Base-by-base conservation (phyloP, 2,888 invertebrate species). In the Nebria brevicollis region DNA sequence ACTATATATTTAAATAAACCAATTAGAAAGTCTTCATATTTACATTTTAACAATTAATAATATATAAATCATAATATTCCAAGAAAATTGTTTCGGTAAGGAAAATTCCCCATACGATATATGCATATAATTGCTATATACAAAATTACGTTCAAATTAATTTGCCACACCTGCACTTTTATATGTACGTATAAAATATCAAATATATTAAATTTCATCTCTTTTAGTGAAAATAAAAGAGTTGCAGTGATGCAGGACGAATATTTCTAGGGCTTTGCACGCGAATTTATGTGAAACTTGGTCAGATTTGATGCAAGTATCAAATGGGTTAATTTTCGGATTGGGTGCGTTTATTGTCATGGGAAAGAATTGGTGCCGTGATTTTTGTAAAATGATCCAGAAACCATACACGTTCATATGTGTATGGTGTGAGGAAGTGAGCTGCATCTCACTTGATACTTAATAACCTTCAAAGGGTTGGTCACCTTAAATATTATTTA, bases 301-400 rank as follows among this genome's bases (percentile, higher is more conserved):
- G 73, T 10, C 68, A 73, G 13, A 54, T 54, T 54, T 7, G 54
- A 13, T 54, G 54, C 54, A 54, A 1, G 54, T 54, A 54, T 54
- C 54, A 54, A 54, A 8, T 54, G 8, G 54, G 8, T 11, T 54
- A 54, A 3, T 13, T 10, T 11, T 25, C 7, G 41, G 25, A 41
- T 72, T 13, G 3, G 25, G 25, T 13, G 25, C 15, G 72, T 70
- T 15, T 72, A 72, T 20, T 41, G n/a, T n/a, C 73, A 73, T 73
- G 73, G 73, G 73, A 73, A 73, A 41, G 42, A 73, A 73, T 42
- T 43, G 42, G 73, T 73, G 73, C 26, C 42, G 41, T 42, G 73
- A 73, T 73, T 73, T 54, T 41, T 42, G 73, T 73, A 73, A 73
- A 73, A 20, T 73, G 73, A 73, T 73, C 73, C 42, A 43, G 73